A percentile compares a stretch with the other conserved stretches of the same genome.
Conservation (phyloP, 2,888 invertebrate genomes). For the Hemaris fuciformis region DNA sequence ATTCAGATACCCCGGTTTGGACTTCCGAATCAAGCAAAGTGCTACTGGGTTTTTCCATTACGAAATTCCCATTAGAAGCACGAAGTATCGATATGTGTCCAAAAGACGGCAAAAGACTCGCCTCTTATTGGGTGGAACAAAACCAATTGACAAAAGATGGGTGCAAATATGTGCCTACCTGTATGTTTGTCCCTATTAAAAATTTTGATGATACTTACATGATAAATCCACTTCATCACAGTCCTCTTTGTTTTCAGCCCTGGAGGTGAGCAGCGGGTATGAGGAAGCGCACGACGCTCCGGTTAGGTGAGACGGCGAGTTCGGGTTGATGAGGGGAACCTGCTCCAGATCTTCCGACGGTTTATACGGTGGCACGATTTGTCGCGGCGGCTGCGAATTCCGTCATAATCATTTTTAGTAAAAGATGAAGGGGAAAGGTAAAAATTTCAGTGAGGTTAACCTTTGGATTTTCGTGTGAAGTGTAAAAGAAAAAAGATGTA, state of each 20-base stretch:
- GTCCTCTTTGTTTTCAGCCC: slow-evolving; percentile 28
- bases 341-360: slow-evolving; percentile 91
- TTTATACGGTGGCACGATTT: slow-evolving; percentile 93
- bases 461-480: too few relatives aligned
- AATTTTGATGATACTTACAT: slow-evolving; percentile 44
- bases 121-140: too few relatives aligned
- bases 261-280: slow-evolving; percentile 53
- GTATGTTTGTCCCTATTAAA: neutral
- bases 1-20: too few relatives aligned
- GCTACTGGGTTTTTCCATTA: too few relatives aligned
- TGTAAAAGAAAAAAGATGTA: too few relatives aligned
- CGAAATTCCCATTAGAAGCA: too few relatives aligned
- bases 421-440: neutral
- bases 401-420: neutral
- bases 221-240: slow-evolving; percentile 49
- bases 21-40: too few relatives aligned
- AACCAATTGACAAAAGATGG: too few relatives aligned
- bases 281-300: slow-evolving; percentile 54
- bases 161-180: too few relatives aligned
- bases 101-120: too few relatives aligned
- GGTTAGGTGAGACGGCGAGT: slow-evolving; percentile 71
- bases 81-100: too few relatives aligned
- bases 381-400: slow-evolving; percentile 87
- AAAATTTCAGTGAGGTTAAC: too few relatives aligned
- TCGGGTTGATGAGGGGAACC: slow-evolving; percentile 83